Percentiles rank a stretch among this genome's conserved stretches.
These are phyloP conservation scores for Stomorhina lunata DNA, from an alignment of 2,888 invertebrate genomes.

Conservation along the genomic window DNA sequence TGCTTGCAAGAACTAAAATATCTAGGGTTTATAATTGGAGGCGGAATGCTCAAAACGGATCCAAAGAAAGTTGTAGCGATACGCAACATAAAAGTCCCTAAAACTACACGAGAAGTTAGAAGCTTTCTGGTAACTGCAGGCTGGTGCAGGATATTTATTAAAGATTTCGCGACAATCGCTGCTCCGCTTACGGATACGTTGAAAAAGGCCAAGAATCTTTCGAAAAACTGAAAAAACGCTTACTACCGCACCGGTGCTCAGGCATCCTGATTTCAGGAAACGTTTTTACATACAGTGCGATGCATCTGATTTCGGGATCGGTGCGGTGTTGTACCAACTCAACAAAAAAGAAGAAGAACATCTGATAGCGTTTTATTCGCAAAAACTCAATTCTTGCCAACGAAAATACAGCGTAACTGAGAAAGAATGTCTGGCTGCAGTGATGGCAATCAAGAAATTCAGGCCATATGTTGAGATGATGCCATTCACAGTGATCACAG, in stretches of 20 bases:
- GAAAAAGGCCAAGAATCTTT: too few species aligned
- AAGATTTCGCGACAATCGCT: too few species aligned
- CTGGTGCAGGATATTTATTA: too few species aligned
- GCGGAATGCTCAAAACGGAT: too few species aligned
- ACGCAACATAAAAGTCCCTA: too few species aligned
- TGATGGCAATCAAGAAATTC: conserved; percentile 51
- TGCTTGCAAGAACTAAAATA: too few species aligned
- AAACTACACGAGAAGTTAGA: too few species aligned
- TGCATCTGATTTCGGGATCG: conserved; percentile 33
- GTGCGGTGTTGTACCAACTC: conserved; percentile 18
- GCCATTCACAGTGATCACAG: conserved; percentile 64
- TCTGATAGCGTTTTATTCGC: conserved; percentile 36
- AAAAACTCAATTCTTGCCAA: conserved; percentile 34
- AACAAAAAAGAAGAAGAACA: background rate
- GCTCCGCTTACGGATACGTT: too few species aligned
- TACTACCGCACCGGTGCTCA: conserved; percentile 13
- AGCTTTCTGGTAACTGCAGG: too few species aligned
- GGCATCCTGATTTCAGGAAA: conserved; percentile 37
- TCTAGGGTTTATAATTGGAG: too few species aligned
- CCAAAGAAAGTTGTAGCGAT: too few species aligned
- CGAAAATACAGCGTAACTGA: conserved; percentile 30
- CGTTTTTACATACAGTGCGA: conserved; percentile 50
- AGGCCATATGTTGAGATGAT: conserved; percentile 55
- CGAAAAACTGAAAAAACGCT: too few species aligned
- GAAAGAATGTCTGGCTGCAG: conserved; percentile 43